Evolutionary conservation across 2,113 vertebrate genomes (phyloP), one percentile per base, ranked within the genome.

Genomic region (Rhagologus leucostigma): DNA sequence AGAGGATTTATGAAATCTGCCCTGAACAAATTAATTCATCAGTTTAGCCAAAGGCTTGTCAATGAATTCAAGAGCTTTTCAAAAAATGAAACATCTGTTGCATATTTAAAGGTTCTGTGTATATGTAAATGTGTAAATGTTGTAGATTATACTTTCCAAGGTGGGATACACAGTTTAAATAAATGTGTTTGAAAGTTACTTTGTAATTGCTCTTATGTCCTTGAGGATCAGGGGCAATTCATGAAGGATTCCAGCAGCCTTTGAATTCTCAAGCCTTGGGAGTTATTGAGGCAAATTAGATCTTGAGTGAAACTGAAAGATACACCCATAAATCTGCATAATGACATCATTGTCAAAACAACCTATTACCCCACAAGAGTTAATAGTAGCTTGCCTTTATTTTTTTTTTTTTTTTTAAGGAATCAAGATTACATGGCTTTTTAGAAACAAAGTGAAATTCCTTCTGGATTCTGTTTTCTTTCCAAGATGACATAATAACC

Each of bases 11-110:
- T 98, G 96, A 98, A 98, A 98, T 97, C 94, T 8, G 63, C 93
- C 92, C 89, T 0, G 82, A 98, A 98, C 97, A 98, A 98, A 98
- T 98, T 98, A 98, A 98, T 98, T 97, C 96, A 97, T 98, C 97
- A 96, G 94, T 97, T 98, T 98, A 97, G 96, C 96, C 97, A 98
- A 98, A 97, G 87, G 89, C 91, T 94, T 98, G 97, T 98, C 97
- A 97, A 98, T 98, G 95, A 97, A 98, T 98, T 97, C 96, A 98
- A 98, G 97, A 96, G 94, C 75, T 87, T 97, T 98, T 93, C 6
- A 90, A 97, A 97, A 97, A 97, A 95, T 71, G 60, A 96, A 98
- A 98, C 98, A 98, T 98, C 98, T 98, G 98, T 96, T 98, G 92
- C 75, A 91, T 93, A 98, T 97, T 97, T 97, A 97, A 97, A 97